These are phyloP conservation scores for Andrena chrysosceles DNA, from an alignment of 2,888 invertebrate genomes.

Conservation along the genomic window DNA sequence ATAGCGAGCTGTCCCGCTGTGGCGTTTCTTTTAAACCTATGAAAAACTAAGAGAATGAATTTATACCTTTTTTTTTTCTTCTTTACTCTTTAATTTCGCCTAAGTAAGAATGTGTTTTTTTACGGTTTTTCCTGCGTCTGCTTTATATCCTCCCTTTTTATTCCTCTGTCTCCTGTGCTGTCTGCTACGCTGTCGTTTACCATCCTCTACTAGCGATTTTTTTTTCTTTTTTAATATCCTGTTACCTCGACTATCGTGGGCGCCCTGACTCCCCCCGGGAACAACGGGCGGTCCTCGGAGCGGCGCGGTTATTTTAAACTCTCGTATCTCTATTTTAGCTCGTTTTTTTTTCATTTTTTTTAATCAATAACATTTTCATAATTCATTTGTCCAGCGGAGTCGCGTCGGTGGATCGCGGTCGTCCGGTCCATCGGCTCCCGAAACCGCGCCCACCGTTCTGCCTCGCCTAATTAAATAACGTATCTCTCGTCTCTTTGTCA, in stretches of 20 bases:
- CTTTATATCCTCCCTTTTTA: conserved; percentile 3
- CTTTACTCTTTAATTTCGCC: conserved; percentile 74
- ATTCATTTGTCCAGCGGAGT: conserved; percentile 52
- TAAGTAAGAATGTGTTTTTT: conserved; percentile 75
- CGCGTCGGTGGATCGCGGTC: conserved; percentile 16
- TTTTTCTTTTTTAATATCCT: conserved; percentile 40
- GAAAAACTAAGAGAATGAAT: conserved; percentile 83
- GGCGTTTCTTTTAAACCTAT: conserved; percentile 78
- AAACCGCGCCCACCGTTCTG: conserved; percentile 28
- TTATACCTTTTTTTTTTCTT: conserved; percentile 75
- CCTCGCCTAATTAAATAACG: conserved; percentile 67
- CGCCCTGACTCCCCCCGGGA: conserved; percentile 35
- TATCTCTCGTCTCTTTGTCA: conserved; percentile 30
- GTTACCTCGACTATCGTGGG: conserved; percentile 63
- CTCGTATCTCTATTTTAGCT: conserved; percentile 56
- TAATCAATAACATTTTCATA: conserved; percentile 71
- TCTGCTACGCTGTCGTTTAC: conserved; percentile 47
- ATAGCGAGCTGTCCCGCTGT: conserved; percentile 79
- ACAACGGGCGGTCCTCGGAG: conserved; percentile 10
- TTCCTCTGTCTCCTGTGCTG: conserved; percentile 21
- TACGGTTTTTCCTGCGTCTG: conserved; percentile 8
- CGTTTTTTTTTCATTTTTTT: conserved; percentile 48
- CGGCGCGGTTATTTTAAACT: conserved; percentile 45
- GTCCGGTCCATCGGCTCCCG: conserved; percentile 21
- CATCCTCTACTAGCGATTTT: conserved; percentile 59